Evolutionary conservation across 2,797 vertebrate species (phyloP).

Genomic region (Poeciliopsis turneri): DNA sequence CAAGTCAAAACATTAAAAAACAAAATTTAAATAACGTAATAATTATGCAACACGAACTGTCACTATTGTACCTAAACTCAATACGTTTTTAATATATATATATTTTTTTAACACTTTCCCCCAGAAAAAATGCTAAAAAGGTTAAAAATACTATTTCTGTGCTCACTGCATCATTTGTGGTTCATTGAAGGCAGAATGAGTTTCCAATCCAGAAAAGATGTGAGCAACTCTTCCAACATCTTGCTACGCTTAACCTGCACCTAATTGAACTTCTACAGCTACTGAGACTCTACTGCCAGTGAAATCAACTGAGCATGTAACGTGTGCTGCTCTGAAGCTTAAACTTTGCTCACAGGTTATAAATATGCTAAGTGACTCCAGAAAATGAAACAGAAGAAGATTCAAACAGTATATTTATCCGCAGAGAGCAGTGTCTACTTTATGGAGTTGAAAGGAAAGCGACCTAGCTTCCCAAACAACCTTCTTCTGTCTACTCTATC

Average conservation of each 20-base stretch:
- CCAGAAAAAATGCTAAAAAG: too few relatives aligned
- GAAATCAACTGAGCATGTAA: not conserved
- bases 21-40: not conserved
- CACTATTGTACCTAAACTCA: too few relatives aligned
- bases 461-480: not conserved
- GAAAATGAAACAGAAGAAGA: not conserved
- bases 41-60: not conserved
- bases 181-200: not conserved
- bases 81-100: too few relatives aligned
- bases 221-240: not conserved
- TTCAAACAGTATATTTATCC: not conserved
- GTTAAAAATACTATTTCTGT: not conserved
- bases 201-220: not conserved
- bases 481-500: not conserved
- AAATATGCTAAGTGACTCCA: not conserved
- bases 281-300: not conserved
- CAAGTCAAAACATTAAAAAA: not conserved
- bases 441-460: not conserved
- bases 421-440: not conserved
- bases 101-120: too few relatives aligned
- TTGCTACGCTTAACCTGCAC: not conserved
- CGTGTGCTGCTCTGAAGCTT: not conserved
- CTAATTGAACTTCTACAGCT: not conserved
- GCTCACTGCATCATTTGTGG: not conserved
- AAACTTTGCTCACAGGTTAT: not conserved